Evolutionary conservation across 2,797 vertebrate species (phyloP).

Genomic region (Malacoctenus gilli): DNA sequence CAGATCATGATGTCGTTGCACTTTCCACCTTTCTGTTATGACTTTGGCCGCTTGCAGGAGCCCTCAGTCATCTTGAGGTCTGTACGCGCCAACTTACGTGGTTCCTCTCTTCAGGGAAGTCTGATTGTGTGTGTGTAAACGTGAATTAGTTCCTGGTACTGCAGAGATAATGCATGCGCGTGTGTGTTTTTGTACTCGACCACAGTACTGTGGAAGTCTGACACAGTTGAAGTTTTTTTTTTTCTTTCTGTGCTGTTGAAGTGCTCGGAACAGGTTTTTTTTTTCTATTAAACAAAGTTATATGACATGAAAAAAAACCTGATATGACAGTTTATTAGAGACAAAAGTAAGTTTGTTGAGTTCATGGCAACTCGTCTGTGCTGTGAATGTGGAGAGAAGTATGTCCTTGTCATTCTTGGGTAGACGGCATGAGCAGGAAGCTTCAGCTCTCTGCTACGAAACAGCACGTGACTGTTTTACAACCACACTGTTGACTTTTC

Average conservation of each 20-base stretch:
- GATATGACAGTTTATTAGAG: no score
- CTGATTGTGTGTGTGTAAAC: constrained; percentile 53
- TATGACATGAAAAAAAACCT: no score
- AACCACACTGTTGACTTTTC: no score
- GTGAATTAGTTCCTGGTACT: constrained; percentile 73
- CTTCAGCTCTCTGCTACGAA: no score
- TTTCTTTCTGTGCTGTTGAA: neutral
- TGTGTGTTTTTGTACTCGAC: constrained; percentile 36
- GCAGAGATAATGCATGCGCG: constrained; percentile 24
- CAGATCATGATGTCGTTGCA: constrained; percentile 34
- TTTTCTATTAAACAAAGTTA: neutral
- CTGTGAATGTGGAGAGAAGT: no score
- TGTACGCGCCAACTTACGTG: constrained; percentile 46
- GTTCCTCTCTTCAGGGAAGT: constrained; percentile 78
- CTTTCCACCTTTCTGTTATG: constrained; percentile 22
- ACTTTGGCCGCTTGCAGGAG: constrained; percentile 37
- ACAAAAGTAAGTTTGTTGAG: no score
- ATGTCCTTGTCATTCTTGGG: no score
- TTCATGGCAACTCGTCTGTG: no score
- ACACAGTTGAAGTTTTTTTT: constrained; percentile 8
- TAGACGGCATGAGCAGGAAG: no score
- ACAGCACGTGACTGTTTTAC: neutral
- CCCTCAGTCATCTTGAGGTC: constrained; percentile 59
- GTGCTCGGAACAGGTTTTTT: neutral
- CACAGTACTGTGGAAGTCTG: constrained; percentile 22